A percentile compares a stretch with the other conserved stretches of the same genome.
Evolutionary conservation across 1,140 invertebrate species (phyloP).

Genomic region (Eueides isabella): DNA sequence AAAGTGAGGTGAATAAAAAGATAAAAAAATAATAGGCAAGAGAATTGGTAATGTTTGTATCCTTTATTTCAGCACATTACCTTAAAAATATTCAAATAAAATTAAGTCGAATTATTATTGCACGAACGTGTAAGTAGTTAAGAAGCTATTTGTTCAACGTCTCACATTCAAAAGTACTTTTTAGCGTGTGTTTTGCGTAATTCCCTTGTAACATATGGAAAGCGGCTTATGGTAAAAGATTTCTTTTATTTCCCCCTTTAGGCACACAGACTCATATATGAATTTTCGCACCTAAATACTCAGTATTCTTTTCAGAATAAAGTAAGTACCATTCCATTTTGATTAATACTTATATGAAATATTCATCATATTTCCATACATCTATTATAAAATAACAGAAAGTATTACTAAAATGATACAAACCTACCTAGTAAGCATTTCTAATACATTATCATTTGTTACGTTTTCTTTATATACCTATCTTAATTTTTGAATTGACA

Average conservation of each 20-base stretch:
- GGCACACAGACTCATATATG: neutral
- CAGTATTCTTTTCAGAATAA: neutral
- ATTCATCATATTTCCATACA: no score
- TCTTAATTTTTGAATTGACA: no score
- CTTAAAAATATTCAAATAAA: neutral
- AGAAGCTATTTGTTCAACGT: conserved; percentile 22
- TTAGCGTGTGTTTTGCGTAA: conserved; percentile 30
- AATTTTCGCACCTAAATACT: neutral
- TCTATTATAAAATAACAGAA: no score
- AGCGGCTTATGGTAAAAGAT: conserved; percentile 28
- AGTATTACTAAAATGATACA: no score
- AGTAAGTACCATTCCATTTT: no score
- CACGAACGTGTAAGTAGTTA: conserved; percentile 19
- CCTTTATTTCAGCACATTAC: neutral
- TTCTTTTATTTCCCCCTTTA: conserved; percentile 22
- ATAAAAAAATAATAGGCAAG: no score
- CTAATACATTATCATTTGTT: no score
- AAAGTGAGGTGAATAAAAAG: no score
- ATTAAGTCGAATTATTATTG: neutral
- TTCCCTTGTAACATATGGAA: conserved; percentile 31
- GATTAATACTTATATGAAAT: no score
- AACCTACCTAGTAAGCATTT: no score
- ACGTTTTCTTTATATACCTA: no score
- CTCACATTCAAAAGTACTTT: neutral
- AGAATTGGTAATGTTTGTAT: no score